Evolutionary conservation across 2,113 vertebrate species (phyloP).

Genomic region (Callorhinus ursinus): DNA sequence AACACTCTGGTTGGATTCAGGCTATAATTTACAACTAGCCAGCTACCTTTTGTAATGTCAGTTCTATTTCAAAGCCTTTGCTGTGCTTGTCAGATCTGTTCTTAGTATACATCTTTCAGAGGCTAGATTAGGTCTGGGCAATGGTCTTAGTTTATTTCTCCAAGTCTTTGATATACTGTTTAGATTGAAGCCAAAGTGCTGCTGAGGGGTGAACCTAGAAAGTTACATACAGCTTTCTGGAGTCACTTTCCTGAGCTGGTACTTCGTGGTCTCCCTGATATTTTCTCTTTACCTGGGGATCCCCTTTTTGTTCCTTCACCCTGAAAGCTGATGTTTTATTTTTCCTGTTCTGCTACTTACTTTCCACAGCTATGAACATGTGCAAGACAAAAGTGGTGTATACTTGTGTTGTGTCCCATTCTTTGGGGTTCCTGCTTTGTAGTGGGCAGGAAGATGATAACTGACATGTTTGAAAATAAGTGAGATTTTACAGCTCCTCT

Average conservation of each 20-base stretch:
- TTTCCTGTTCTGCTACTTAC: background rate
- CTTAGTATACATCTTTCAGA: background rate
- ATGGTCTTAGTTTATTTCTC: background rate
- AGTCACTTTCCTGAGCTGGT: background rate
- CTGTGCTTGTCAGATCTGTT: background rate
- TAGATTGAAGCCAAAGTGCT: background rate
- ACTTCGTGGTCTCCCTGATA: background rate
- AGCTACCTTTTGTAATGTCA: background rate
- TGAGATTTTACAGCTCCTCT: background rate
- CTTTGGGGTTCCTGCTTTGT: slow-evolving; percentile 9
- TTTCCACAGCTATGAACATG: background rate
- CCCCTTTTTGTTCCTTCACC: background rate
- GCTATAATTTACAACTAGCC: background rate
- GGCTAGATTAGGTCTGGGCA: background rate
- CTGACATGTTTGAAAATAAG: background rate
- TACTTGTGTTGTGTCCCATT: background rate
- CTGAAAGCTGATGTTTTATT: background rate
- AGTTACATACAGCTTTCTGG: background rate
- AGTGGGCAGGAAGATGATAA: background rate
- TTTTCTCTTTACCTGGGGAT: background rate
- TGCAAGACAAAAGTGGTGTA: background rate
- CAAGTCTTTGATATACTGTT: background rate
- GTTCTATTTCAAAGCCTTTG: background rate
- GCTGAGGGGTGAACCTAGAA: background rate
- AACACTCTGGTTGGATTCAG: background rate